Evolutionary conservation across 2,797 vertebrate genomes (phyloP).

Genomic region (Tadarida brasiliensis): DNA sequence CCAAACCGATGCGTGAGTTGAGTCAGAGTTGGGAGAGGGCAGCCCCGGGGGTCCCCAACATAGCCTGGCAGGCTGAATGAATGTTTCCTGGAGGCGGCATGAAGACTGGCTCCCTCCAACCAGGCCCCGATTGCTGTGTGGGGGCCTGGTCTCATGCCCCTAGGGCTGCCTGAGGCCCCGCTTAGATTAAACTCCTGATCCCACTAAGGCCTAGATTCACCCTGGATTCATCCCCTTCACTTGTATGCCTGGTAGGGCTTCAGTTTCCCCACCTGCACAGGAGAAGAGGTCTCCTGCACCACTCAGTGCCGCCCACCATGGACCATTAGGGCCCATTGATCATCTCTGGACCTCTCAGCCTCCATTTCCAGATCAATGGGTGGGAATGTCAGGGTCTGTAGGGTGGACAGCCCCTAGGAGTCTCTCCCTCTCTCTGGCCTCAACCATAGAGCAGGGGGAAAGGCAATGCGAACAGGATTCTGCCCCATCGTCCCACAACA

Average conservation of each 20-base stretch:
- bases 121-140: neutral
- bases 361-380: neutral
- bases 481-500: fast-evolving
- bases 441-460: fast-evolving
- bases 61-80: fast-evolving
- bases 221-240: too few relatives aligned
- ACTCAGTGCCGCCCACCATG: neutral
- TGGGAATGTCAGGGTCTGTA: fast-evolving
- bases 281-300: neutral
- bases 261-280: neutral
- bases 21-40: neutral
- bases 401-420: neutral
- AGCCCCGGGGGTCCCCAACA: neutral
- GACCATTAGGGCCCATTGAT: neutral
- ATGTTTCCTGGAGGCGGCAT: neutral
- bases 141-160: neutral
- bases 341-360: neutral
- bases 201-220: neutral
- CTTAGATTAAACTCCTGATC: neutral
- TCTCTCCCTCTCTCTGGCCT: neutral
- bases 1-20: too few relatives aligned
- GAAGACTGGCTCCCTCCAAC: too few relatives aligned
- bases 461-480: neutral
- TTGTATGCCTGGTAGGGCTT: neutral
- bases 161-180: neutral